These are phyloP conservation scores for Camponotus fellah DNA, from an alignment of 2,888 invertebrate genomes.

Conservation along the genomic window DNA sequence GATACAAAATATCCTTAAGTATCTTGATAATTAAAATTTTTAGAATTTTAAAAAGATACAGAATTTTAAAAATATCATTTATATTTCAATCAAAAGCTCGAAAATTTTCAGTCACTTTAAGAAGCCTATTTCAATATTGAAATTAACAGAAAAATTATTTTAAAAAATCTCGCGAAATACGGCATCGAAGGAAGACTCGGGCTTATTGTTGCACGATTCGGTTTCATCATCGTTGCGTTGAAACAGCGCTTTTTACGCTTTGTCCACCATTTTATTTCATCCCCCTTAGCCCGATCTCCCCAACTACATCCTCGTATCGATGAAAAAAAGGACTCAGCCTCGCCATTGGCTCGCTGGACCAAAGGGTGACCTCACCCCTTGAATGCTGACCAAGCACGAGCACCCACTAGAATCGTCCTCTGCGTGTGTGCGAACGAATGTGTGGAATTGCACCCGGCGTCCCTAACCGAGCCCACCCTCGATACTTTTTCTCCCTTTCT, in stretches of 20 bases:
- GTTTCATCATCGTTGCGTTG: background rate
- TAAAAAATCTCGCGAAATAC: background rate
- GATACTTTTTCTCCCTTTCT: conserved; percentile 71
- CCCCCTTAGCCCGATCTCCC: conserved; percentile 76
- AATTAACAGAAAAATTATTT: no score
- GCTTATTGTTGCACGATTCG: background rate
- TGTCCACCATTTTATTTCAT: conserved; percentile 81
- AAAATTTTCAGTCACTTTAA: no score
- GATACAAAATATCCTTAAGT: no score
- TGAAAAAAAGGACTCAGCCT: conserved; percentile 81
- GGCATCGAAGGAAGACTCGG: background rate
- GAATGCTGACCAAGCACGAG: conserved; percentile 85
- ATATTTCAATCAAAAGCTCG: no score
- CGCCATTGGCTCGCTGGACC: conserved; percentile 83
- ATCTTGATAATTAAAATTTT: no score
- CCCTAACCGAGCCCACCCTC: conserved; percentile 69
- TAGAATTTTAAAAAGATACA: no score
- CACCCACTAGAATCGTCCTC: conserved; percentile 80
- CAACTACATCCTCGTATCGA: conserved; percentile 79
- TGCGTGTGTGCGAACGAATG: background rate
- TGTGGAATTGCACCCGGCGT: conserved; percentile 52
- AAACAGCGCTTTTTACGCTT: conserved; percentile 29
- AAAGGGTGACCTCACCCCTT: conserved; percentile 83
- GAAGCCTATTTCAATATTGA: no score
- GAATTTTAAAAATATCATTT: no score